Evolutionary conservation across 2,113 vertebrate species (phyloP), one percentile per base, ranked within the genome.

Genomic region (Clarias gariepinus): DNA sequence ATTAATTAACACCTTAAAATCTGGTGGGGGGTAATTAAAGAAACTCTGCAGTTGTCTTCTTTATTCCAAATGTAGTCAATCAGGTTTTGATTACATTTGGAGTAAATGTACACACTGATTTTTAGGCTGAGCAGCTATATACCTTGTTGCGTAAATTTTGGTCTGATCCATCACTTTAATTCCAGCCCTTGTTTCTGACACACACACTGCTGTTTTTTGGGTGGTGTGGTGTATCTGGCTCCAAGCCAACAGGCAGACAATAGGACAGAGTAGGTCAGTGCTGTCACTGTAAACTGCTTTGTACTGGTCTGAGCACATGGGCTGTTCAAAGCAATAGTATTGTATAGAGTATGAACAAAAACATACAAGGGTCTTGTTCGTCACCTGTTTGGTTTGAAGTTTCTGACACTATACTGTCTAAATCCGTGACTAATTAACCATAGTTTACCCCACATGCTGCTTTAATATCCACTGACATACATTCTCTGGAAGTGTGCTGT

Each of bases 1-100:
- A 85, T 87, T 86, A 83, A 81, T 84, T 84, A 81, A 74, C 66
- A 84, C 64, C 80, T 64, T 86, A 83, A 74, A 60, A 36, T 74
- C 0, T n/a, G n/a, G n/a, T 36, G 6, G 15, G 68, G 33, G 9
- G 25, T 33, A 68, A 68, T 88, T 86, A 25, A 82, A 77, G 25
- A 57, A 55, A 78, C 25, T 55, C 12, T 78, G 16, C 6, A 78
- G 19, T 15, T 25, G 23, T 52, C 15, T 25, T 47, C 19, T 55
- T 18, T 30, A 33, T 53, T 25, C 18, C 18, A 79, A 78, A 58
- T 21, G 8, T 80, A 36, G 55, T 80, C 21, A 0, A 0, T 57
- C n/a, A 28, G 6, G 7, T 16, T 77, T 78, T 55, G 15, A 41
- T 41, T 41, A 41, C 41, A 6, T 41, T 41, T 47, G 47, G 6